Conservation (phyloP, 2,797 vertebrate species). For the Synanceia verrucosa region DNA sequence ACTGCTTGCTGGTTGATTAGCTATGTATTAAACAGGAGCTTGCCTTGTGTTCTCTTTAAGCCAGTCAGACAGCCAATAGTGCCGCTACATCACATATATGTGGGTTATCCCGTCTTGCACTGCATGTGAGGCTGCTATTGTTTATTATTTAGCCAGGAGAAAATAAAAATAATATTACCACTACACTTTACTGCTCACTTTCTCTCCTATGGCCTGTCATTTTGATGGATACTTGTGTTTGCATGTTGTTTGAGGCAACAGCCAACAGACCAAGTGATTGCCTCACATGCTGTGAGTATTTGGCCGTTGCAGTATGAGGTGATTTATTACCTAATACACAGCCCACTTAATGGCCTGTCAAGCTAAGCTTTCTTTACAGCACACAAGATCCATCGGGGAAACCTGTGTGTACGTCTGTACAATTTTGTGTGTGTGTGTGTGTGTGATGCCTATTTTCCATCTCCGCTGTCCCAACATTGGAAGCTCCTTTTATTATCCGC, state of each 20-base stretch:
- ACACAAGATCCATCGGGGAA: slow-evolving; percentile 18
- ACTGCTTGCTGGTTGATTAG: slow-evolving; percentile 52
- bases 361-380: slow-evolving; percentile 60
- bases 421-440: not conserved
- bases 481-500: slow-evolving; percentile 30
- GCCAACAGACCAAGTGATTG: slow-evolving; percentile 23
- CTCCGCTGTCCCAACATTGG: not conserved
- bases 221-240: slow-evolving; percentile 37
- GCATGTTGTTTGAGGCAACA: slow-evolving; percentile 25
- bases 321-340: slow-evolving; percentile 66
- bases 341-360: slow-evolving; percentile 64
- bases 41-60: slow-evolving; percentile 9
- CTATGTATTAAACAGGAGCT: slow-evolving; percentile 40
- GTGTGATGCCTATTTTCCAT: slow-evolving; percentile 37
- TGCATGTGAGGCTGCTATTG: not conserved
- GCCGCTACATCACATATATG: not conserved
- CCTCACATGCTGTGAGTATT: slow-evolving; percentile 40
- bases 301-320: slow-evolving; percentile 21
- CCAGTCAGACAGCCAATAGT: slow-evolving; percentile 4
- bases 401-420: slow-evolving; percentile 22
- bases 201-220: not conserved
- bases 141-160: slow-evolving; percentile 12
- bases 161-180: slow-evolving; percentile 20
- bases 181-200: not conserved
- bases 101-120: not conserved